Base-by-base conservation (phyloP, 1,140 invertebrate species). In the Caenorhabditis remanei region DNA sequence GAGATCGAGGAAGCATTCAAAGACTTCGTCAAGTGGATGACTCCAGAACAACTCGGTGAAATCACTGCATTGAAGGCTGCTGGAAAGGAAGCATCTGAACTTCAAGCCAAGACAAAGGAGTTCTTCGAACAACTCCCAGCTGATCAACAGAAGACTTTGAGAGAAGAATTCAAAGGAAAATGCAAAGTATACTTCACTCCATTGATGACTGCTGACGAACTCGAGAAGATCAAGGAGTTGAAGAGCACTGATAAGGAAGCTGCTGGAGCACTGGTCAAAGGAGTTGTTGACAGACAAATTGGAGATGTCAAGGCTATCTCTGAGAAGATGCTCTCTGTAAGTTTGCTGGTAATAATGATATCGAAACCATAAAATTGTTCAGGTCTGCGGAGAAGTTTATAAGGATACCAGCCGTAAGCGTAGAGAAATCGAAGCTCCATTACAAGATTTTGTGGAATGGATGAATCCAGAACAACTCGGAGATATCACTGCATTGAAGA, bases 101-200 rank as follows among this genome's bases (percentile, higher is more conserved):
- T 85, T 53, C 85, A 50, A 19, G 63, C 65, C 24, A 85, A 85
- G n/a, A 50, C 14, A n/a, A 85, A 50, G 0, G 86, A 71, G 13
- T 87, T 61, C 56, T 87, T 87, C 43, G 53, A 19, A 43, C n/a
- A 24, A 24, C 86, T 87, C 19, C 86, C 85, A 24, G 79, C 86
- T 48, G 79, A 83, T 48, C 43, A 83, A 48, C 86, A 87, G 43
- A 48, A 41, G 7, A 83, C 50, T 40, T 40, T 87, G 56, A 84
- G 16, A 48, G 86, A 87, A 83, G 86, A 87, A 24, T 84, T 46
- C 86, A 87, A 87, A 56, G 86, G 56, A 61, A 84, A 87, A 24
- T 87, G 86, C 75, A 87, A 84, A 56, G 50, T 56, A 11, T 87
- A 63, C 79, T 87, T 87, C 61, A 58, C 24, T 40, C 56, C 41